phyloP scores from a whole-genome alignment of 2,888 invertebrate genomes.

The Carcina quercana region DNA sequence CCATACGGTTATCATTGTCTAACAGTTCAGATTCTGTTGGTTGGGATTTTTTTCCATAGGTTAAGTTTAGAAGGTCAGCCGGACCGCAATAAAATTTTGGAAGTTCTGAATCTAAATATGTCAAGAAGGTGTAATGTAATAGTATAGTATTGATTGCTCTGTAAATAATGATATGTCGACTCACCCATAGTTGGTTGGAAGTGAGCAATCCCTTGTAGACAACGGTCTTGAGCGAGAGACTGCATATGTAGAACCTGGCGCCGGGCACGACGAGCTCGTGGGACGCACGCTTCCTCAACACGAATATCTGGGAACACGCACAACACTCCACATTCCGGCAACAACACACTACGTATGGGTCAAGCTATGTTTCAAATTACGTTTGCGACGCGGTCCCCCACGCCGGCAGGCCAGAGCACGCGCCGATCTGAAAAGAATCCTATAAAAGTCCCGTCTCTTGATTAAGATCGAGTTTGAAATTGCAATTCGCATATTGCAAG shows the following conservation, averaged over 20 bases:
- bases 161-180: too few relatives aligned
- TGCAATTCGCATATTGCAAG: conserved; percentile 41
- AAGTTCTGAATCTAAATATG: too few relatives aligned
- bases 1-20: too few relatives aligned
- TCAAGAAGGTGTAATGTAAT: too few relatives aligned
- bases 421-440: conserved; percentile 60
- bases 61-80: too few relatives aligned
- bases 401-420: conserved; percentile 34
- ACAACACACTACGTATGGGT: conserved; percentile 14
- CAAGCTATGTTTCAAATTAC: conserved; percentile 38
- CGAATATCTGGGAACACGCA: conserved; percentile 81
- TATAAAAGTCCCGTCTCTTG: conserved; percentile 49
- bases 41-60: too few relatives aligned
- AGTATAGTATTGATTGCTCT: too few relatives aligned
- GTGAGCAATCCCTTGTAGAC: conserved; percentile 99
- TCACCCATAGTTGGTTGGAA: conserved; percentile 92
- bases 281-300: conserved; percentile 93
- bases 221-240: conserved; percentile 89
- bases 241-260: conserved; percentile 96
- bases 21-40: too few relatives aligned
- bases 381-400: conserved; percentile 41
- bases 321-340: conserved; percentile 21
- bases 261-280: conserved; percentile 91
- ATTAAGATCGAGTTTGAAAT: conserved; percentile 44
- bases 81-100: too few relatives aligned